Conservation (phyloP, 1,140 invertebrate genomes). For the Bombyx mori region DNA sequence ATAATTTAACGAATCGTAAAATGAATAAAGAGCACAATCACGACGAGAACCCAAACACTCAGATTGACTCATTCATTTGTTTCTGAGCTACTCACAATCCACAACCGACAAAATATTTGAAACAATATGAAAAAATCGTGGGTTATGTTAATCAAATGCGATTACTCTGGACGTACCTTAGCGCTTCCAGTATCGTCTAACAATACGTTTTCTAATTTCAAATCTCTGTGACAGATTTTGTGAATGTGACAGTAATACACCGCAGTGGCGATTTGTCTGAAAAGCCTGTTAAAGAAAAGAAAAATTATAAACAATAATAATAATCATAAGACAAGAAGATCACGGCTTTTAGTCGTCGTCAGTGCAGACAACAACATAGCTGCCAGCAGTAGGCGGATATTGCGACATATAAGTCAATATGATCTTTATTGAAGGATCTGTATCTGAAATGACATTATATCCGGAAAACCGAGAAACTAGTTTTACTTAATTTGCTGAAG, state of each 20-base stretch:
- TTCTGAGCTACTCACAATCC: too few relatives aligned
- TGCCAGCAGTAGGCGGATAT: not conserved
- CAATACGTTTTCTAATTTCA: constrained; percentile 99
- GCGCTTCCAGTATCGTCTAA: constrained; percentile 96
- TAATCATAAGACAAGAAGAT: not conserved
- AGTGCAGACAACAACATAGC: not conserved
- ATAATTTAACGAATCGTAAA: not conserved
- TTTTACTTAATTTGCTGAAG: too few relatives aligned
- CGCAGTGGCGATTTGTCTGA: constrained; percentile 97
- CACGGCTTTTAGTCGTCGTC: not conserved
- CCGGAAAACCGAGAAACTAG: too few relatives aligned
- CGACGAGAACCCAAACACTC: too few relatives aligned
- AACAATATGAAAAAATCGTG: not conserved
- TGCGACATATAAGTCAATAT: not conserved
- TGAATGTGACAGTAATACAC: constrained; percentile 99
- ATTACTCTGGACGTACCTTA: constrained; percentile 76
- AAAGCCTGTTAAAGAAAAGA: constrained; percentile 75
- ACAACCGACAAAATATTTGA: too few relatives aligned
- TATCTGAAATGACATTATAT: not conserved
- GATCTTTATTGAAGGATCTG: not conserved
- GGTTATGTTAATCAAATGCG: not conserved
- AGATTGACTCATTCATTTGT: too few relatives aligned
- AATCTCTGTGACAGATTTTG: constrained; percentile 97
- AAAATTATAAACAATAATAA: not conserved
- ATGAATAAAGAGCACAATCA: too few relatives aligned